phyloP scores from a whole-genome alignment of 1,140 invertebrate genomes.

The Bradynema listronoti region DNA sequence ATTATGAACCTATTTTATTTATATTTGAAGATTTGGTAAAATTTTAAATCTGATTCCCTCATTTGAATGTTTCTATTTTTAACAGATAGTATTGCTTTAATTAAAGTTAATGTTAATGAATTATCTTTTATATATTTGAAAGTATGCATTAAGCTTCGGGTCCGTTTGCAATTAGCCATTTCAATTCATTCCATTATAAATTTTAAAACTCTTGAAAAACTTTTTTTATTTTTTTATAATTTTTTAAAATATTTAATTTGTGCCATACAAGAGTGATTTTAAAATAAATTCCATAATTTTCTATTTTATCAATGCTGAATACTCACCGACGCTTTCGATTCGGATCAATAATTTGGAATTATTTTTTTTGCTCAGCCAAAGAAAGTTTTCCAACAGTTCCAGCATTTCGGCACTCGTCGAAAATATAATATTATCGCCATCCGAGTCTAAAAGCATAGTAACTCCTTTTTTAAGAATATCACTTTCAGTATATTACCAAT shows the following conservation, averaged over 20 bases:
- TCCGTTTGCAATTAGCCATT: too few relatives aligned
- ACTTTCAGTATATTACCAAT: conserved; percentile 9
- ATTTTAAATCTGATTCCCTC: too few relatives aligned
- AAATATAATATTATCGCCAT: conserved; percentile 28
- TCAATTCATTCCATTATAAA: too few relatives aligned
- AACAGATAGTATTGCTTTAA: too few relatives aligned
- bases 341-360: too few relatives aligned
- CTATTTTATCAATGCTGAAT: background rate
- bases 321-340: conserved; percentile 23
- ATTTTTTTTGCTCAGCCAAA: conserved; percentile 8
- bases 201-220: background rate
- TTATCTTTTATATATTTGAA: too few relatives aligned
- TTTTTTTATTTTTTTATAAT: conserved; percentile 2
- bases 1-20: too few relatives aligned
- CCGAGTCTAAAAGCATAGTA: conserved; percentile 31
- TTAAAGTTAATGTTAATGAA: too few relatives aligned
- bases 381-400: conserved; percentile 17
- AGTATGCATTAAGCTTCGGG: too few relatives aligned
- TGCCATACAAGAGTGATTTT: background rate
- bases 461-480: conserved; percentile 1
- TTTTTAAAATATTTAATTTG: conserved; percentile 1
- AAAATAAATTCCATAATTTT: background rate
- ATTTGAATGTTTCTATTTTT: too few relatives aligned
- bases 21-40: too few relatives aligned
- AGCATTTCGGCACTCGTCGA: conserved; percentile 17